Conservation (phyloP, 1,140 invertebrate species). For the Aphelinus atriplicis region DNA sequence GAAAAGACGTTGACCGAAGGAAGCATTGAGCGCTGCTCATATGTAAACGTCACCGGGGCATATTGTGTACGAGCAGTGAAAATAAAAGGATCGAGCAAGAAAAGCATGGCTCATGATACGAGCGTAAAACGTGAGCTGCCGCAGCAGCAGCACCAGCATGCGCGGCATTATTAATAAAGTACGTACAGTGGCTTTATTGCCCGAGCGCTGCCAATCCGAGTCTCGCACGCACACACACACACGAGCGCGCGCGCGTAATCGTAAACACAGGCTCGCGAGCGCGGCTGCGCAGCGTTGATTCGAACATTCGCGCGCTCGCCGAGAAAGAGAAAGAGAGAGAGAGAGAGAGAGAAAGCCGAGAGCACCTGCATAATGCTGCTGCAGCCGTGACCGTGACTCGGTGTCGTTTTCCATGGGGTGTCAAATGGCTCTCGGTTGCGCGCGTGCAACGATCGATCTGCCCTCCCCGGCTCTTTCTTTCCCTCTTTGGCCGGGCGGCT, state of each 20-base stretch:
- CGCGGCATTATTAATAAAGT: constrained; percentile 62
- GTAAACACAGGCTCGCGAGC: no score
- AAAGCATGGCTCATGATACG: constrained; percentile 56
- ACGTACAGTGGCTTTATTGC: constrained; percentile 52
- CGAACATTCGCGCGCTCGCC: no score
- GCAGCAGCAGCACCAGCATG: constrained; percentile 41
- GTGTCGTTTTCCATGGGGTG: constrained; percentile 47
- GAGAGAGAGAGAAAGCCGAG: no score
- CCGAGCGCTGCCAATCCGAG: constrained; percentile 44
- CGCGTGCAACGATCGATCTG: constrained; percentile 45
- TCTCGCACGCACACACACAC: constrained; percentile 16
- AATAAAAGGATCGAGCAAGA: constrained; percentile 60
- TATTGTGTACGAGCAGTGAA: constrained; percentile 50
- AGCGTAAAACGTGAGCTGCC: constrained; percentile 50
- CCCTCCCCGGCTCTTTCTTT: not conserved
- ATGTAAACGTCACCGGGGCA: constrained; percentile 21
- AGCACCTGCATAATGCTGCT: constrained; percentile 26
- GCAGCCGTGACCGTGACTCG: constrained; percentile 41
- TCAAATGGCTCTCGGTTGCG: constrained; percentile 33
- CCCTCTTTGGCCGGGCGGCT: not conserved
- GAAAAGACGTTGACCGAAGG: not conserved
- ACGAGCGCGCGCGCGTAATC: not conserved
- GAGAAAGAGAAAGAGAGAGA: no score
- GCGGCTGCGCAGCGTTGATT: no score
- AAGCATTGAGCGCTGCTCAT: constrained; percentile 42